Evolutionary conservation across 2,797 vertebrate species (phyloP).

Genomic region (Clamator glandarius): DNA sequence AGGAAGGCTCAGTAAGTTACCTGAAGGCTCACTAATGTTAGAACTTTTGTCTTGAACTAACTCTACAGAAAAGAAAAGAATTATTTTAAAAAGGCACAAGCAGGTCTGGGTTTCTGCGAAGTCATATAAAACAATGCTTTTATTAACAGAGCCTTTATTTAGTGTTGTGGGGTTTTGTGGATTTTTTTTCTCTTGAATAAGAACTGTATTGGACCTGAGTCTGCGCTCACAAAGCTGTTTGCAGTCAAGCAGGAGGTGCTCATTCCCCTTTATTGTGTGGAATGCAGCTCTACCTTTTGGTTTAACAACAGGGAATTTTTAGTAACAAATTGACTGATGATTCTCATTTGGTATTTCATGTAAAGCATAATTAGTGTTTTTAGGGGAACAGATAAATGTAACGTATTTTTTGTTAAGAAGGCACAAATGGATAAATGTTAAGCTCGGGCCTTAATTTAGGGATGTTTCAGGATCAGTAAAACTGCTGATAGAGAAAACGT

Average conservation of each 20-base stretch:
- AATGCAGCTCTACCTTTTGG: background rate
- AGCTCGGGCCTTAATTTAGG: background rate
- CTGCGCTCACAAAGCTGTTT: background rate
- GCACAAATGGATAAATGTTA: background rate
- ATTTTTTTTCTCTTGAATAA: background rate
- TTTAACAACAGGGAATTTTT: background rate
- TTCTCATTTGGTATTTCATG: background rate
- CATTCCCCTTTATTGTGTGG: background rate
- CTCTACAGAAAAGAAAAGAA: background rate
- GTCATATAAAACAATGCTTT: background rate
- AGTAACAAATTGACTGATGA: background rate
- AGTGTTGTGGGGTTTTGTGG: background rate
- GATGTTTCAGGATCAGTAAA: background rate
- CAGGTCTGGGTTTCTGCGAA: background rate
- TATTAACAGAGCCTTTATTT: background rate
- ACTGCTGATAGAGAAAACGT: background rate
- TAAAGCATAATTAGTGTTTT: background rate
- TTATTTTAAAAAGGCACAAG: background rate
- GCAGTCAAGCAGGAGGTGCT: background rate
- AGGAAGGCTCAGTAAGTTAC: slow-evolving; percentile 92
- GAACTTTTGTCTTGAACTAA: background rate
- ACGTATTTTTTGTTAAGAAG: background rate
- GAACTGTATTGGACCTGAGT: background rate
- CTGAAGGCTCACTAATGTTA: background rate
- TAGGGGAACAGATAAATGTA: background rate